Base-by-base conservation (phyloP, 2,797 vertebrate genomes). In the Leuciscus waleckii region DNA sequence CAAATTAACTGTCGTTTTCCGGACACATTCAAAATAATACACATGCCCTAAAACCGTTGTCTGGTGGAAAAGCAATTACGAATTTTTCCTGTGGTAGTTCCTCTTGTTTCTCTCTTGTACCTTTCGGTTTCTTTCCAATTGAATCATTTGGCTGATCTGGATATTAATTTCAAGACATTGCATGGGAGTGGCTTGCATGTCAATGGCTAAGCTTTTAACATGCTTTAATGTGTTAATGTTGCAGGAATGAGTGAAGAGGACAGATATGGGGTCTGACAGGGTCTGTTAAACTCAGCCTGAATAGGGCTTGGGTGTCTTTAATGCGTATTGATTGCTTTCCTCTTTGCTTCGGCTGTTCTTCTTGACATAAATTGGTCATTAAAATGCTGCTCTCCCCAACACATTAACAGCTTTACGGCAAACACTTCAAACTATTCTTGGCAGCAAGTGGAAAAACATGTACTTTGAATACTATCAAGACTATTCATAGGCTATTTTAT, bases 1-100 rank as follows among this genome's bases (percentile, higher is more conserved):
- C 95, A 96, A 96, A 96, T 96, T 93, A 97, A 96, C 95, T 89
- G 89, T 92, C 86, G 92, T 81, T 93, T 95, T 92, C 91, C 83
- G 89, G 93, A 94, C 92, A 89, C 92, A 84, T 91, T 95, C 93
- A 93, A 93, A 94, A 95, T 92, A 92, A 92, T 85, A 93, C 91
- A 92, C 92, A 91, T 86, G 90, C 85, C 86, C 86, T 86, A 78
- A 93, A 93, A 93, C 89, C 77, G 74, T 87, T 85, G 74, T 89
- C 89, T 86, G 77, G 86, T 90, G 85, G 81, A 88, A 81, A 76
- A 87, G 92, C 90, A 91, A 93, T 93, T 91, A 92, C 75, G 69
- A 13, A 2, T 89, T 91, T 80, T 90, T 89, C 89, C 87, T 79
- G 29, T 56, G 78, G 29, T 39, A 43, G 54, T 80, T 75, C 41